phyloP scores from a whole-genome alignment of 2,113 vertebrate species.

The Petrocephalus microphthalmus region DNA sequence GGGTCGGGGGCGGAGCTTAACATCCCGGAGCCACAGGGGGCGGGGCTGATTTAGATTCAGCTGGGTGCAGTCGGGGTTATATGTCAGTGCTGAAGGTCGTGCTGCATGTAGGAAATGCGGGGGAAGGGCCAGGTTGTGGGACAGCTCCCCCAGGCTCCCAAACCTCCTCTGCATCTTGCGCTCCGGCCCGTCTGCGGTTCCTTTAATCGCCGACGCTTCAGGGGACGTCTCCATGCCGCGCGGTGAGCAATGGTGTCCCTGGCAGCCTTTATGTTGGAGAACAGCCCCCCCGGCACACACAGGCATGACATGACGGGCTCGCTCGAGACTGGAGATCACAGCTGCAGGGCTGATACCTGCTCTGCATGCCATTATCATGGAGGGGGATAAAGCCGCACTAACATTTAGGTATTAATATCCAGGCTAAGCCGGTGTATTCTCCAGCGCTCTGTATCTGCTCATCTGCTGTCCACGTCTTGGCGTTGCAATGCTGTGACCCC shows the following conservation, averaged over 20 bases:
- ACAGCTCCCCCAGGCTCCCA: neutral
- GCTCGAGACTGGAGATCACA: neutral
- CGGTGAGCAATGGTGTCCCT: neutral
- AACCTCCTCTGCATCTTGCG: neutral
- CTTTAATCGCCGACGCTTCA: neutral
- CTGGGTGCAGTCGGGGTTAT: conserved; percentile 37
- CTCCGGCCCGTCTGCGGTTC: neutral
- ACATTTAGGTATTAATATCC: neutral
- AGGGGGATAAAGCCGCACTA: neutral
- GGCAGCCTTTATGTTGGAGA: neutral
- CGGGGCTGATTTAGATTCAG: conserved; percentile 39
- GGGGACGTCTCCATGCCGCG: neutral
- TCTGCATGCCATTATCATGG: neutral
- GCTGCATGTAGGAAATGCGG: conserved; percentile 26
- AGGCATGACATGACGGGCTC: neutral
- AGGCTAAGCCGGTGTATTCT: neutral
- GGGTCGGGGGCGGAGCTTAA: neutral
- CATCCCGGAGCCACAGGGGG: neutral
- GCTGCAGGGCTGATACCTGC: neutral
- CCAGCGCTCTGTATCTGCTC: neutral
- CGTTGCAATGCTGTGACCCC: neutral
- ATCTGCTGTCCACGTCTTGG: neutral
- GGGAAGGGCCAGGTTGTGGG: neutral
- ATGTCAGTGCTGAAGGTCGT: conserved; percentile 36
- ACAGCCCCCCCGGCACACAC: neutral